Conservation (phyloP, 2,113 vertebrate species). For the Anser brachyrhynchus region DNA sequence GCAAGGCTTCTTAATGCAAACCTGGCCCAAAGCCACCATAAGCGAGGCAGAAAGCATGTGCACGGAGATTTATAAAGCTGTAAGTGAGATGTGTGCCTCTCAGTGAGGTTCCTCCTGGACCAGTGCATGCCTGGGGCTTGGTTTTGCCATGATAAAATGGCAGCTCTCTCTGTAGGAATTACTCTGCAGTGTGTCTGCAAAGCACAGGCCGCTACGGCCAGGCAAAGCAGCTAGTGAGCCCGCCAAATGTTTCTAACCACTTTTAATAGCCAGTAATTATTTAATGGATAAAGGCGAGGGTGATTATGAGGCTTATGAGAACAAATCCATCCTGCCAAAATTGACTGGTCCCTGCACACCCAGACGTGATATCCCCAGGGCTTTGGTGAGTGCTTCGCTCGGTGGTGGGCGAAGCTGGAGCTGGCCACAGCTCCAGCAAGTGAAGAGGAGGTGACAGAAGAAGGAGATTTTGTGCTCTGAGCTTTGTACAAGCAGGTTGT, state of each 20-base stretch:
- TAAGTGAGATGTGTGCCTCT: background rate
- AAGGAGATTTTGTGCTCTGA: background rate
- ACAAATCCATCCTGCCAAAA: background rate
- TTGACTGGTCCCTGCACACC: background rate
- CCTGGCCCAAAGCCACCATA: background rate
- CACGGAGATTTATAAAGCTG: too few species aligned
- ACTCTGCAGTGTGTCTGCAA: background rate
- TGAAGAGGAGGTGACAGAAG: background rate
- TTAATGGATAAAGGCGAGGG: background rate
- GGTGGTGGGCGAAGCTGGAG: background rate
- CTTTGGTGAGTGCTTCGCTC: background rate
- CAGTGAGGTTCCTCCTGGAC: background rate
- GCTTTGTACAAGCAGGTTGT: background rate
- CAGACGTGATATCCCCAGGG: background rate
- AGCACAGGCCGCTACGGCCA: fast-evolving
- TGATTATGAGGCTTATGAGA: background rate
- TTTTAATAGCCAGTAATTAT: background rate
- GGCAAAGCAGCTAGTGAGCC: background rate
- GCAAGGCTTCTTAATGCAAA: background rate
- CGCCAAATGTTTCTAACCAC: background rate
- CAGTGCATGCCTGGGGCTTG: background rate
- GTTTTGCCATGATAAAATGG: background rate
- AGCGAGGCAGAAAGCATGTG: background rate
- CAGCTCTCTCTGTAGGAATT: background rate
- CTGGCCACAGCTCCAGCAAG: background rate